These are phyloP conservation scores for Nephrocerus scutellatus DNA, from an alignment of 2,888 invertebrate genomes.

Conservation along the genomic window DNA sequence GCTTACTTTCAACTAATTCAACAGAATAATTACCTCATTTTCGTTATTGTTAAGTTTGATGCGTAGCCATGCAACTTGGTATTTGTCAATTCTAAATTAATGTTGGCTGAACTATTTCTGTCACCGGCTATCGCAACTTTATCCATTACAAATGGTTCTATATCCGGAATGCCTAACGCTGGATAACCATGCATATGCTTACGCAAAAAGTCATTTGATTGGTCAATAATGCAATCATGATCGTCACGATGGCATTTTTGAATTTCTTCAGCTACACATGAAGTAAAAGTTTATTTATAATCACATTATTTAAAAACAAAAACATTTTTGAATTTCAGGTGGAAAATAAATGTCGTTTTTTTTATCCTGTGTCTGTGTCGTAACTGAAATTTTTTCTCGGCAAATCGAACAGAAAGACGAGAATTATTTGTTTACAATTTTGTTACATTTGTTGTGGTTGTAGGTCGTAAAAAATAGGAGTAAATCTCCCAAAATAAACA, in stretches of 20 bases:
- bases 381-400: too few relatives aligned
- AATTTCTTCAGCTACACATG: constrained; percentile 4
- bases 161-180: constrained; percentile 16
- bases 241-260: constrained; percentile 25
- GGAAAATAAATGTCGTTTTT: too few relatives aligned
- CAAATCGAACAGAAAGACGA: too few relatives aligned
- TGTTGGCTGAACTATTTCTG: constrained; percentile 21
- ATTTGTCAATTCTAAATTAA: constrained; percentile 27
- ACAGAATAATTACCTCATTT: constrained; percentile 12
- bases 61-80: constrained; percentile 24
- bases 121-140: constrained; percentile 24
- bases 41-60: constrained; percentile 15
- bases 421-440: too few relatives aligned
- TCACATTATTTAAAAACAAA: too few relatives aligned
- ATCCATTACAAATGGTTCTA: constrained; percentile 25
- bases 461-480: too few relatives aligned
- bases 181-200: constrained; percentile 23
- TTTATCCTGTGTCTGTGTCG: too few relatives aligned
- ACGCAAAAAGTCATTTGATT: constrained; percentile 19
- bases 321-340: too few relatives aligned
- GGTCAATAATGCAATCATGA: constrained; percentile 24
- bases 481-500: too few relatives aligned
- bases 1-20: background rate
- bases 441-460: too few relatives aligned
- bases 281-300: too few relatives aligned